Conservation (phyloP, 2,113 vertebrate genomes). For the Xyliphius kryptos region DNA sequence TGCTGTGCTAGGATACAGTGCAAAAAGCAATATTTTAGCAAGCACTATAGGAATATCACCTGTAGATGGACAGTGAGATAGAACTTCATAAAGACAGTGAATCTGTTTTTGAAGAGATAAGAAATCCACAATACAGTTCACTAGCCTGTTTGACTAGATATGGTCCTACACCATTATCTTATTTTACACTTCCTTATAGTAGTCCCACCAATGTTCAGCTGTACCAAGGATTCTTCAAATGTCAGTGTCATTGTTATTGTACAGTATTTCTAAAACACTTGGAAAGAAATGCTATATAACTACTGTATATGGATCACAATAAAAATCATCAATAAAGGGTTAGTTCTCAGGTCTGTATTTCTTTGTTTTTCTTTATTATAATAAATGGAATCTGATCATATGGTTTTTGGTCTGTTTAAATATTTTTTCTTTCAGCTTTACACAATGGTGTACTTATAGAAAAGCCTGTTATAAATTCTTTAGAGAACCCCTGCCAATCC, state of each 20-base stretch:
- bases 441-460: too few relatives aligned
- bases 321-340: constrained; percentile 40
- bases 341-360: constrained; percentile 30
- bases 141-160: constrained; percentile 14
- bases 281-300: constrained; percentile 30
- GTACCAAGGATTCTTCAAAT: constrained; percentile 34
- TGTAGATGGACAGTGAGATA: too few relatives aligned
- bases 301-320: constrained; percentile 36
- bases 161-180: constrained; percentile 22
- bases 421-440: too few relatives aligned
- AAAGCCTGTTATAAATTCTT: too few relatives aligned
- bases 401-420: too few relatives aligned
- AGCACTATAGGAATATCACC: too few relatives aligned
- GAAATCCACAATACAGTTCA: background rate
- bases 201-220: constrained; percentile 34
- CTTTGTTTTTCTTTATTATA: background rate
- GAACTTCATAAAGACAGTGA: too few relatives aligned
- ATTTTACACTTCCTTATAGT: constrained; percentile 27
- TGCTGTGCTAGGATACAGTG: too few relatives aligned
- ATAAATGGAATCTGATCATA: too few relatives aligned
- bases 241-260: constrained; percentile 48
- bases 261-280: constrained; percentile 46
- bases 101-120: too few relatives aligned
- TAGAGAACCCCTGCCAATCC: too few relatives aligned
- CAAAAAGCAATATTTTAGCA: too few relatives aligned